Percentiles rank a stretch among this genome's conserved stretches.
Evolutionary conservation across 2,113 vertebrate species (phyloP).

Genomic region (Nerophis lumbriciformis): DNA sequence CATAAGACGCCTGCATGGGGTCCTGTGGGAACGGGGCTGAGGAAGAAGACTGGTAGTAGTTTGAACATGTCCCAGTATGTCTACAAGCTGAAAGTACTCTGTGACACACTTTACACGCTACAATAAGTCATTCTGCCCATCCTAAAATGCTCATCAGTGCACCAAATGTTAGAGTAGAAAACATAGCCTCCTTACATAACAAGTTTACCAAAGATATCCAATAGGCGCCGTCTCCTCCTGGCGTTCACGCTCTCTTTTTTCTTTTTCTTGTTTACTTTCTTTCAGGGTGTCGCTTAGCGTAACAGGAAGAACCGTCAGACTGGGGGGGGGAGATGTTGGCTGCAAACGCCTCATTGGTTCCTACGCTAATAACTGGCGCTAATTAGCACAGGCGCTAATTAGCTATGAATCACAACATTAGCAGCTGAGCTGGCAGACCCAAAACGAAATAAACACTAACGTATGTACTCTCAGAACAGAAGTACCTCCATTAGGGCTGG

Average conservation of each 20-base stretch:
- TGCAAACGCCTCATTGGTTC: slow-evolving; percentile 49
- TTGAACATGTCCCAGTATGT: too few species aligned
- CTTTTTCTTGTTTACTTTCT: not conserved
- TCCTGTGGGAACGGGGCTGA: not conserved
- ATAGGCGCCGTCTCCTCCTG: not conserved
- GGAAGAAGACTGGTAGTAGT: too few species aligned
- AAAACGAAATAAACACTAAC: slow-evolving; percentile 26
- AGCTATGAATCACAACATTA: slow-evolving; percentile 67
- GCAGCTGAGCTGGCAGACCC: slow-evolving; percentile 50
- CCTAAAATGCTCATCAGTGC: too few species aligned
- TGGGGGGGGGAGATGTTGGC: slow-evolving; percentile 1
- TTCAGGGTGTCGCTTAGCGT: slow-evolving; percentile 17
- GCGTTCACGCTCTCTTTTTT: too few species aligned
- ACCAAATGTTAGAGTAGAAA: too few species aligned
- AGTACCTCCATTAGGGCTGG: not conserved
- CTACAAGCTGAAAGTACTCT: too few species aligned
- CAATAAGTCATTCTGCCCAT: too few species aligned
- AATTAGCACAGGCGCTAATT: slow-evolving; percentile 71
- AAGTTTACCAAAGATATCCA: not conserved
- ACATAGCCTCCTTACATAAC: too few species aligned
- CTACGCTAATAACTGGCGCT: slow-evolving; percentile 56
- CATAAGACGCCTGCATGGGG: not conserved
- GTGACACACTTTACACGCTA: too few species aligned
- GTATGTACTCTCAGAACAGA: slow-evolving; percentile 9
- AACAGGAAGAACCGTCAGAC: not conserved